Evolutionary conservation across 35 echinoderm and acorn worm species (phyloP).

Genomic region (Nesometra sesokonis): DNA sequence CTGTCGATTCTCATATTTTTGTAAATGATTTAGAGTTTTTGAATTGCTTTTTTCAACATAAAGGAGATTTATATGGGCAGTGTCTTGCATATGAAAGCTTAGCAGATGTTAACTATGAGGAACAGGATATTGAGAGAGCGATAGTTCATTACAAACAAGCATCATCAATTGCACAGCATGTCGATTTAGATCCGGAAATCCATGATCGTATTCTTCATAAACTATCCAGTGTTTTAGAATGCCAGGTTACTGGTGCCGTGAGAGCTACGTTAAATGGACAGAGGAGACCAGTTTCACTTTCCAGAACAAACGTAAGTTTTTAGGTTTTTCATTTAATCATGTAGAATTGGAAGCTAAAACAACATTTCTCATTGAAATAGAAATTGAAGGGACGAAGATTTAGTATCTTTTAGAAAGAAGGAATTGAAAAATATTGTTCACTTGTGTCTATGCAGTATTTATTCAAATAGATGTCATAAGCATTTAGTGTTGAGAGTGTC

Average conservation of each 20-base stretch:
- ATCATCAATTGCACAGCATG: not conserved
- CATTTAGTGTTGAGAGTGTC: too few species aligned
- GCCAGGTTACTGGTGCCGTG: not conserved
- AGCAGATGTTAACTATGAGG: not conserved
- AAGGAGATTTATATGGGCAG: not conserved
- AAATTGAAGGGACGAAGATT: too few species aligned
- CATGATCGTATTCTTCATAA: not conserved
- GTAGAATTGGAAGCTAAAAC: too few species aligned
- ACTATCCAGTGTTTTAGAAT: not conserved
- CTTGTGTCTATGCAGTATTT: too few species aligned
- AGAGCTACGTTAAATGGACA: not conserved
- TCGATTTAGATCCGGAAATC: not conserved
- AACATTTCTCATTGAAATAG: too few species aligned
- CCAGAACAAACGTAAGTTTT: not conserved
- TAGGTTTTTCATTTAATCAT: too few species aligned
- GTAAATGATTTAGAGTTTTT: too few species aligned
- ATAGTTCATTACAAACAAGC: slow-evolving; percentile 6
- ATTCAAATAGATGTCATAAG: too few species aligned
- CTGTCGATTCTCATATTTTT: too few species aligned
- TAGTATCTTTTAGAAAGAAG: too few species aligned
- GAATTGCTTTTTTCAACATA: not conserved
- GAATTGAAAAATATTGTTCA: too few species aligned
- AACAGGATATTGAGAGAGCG: not conserved
- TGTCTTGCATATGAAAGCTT: slow-evolving; percentile 4
- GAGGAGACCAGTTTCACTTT: not conserved